These are phyloP conservation scores for Drosophila paranaensis DNA, from an alignment of 2,888 invertebrate genomes.

Conservation along the genomic window DNA sequence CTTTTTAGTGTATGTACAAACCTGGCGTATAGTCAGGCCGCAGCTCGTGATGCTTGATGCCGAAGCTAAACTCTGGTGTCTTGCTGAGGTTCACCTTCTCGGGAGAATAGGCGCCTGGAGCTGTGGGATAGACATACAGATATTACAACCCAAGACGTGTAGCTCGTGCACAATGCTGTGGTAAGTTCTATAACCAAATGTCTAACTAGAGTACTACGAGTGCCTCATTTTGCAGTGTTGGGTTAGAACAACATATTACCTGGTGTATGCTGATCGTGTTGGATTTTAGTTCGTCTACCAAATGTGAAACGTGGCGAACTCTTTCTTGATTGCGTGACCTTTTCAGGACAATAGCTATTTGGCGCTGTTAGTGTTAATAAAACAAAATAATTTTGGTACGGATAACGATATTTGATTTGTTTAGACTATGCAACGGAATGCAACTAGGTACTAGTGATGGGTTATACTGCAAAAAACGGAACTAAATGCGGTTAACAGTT, in stretches of 20 bases:
- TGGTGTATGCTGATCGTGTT: conserved; percentile 83
- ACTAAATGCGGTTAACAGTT: conserved; percentile 18
- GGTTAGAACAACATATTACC: conserved; percentile 68
- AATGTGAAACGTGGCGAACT: conserved; percentile 84
- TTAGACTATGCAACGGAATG: conserved; percentile 48
- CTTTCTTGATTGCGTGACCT: conserved; percentile 86
- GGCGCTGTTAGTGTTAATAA: conserved; percentile 84
- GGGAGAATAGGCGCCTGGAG: conserved; percentile 85
- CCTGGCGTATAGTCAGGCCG: conserved; percentile 81
- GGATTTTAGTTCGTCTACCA: conserved; percentile 86
- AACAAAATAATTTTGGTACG: conserved; percentile 60
- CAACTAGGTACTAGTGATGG: conserved; percentile 33
- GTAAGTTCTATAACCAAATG: conserved; percentile 14
- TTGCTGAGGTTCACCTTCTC: conserved; percentile 86
- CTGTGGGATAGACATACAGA: conserved; percentile 58
- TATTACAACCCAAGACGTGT: conserved; percentile 3
- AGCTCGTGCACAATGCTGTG: not conserved
- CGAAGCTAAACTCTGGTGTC: conserved; percentile 82
- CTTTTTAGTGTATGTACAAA: conserved; percentile 47
- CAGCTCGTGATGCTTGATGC: conserved; percentile 85
- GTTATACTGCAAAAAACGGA: conserved; percentile 10
- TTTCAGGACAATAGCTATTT: conserved; percentile 86
- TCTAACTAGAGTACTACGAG: conserved; percentile 36
- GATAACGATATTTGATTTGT: conserved; percentile 26
- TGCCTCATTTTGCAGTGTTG: conserved; percentile 33